Evolutionary conservation across 2,113 vertebrate genomes (phyloP).

Genomic region (Gymnogyps californianus): DNA sequence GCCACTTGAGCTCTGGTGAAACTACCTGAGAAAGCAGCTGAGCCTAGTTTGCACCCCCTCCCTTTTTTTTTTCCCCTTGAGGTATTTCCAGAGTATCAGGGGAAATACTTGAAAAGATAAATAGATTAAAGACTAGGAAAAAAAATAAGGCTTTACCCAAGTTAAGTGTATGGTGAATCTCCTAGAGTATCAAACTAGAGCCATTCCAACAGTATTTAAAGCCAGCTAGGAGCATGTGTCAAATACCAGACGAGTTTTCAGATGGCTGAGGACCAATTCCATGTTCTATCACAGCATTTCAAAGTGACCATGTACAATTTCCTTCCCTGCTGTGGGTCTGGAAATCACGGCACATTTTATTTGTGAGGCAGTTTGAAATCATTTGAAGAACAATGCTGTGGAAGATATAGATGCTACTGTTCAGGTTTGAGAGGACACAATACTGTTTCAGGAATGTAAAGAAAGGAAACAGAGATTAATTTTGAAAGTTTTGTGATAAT

Average conservation of each 20-base stretch:
- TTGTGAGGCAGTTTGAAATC: background rate
- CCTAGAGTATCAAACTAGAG: background rate
- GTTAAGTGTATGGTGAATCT: background rate
- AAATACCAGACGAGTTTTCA: background rate
- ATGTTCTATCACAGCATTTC: background rate
- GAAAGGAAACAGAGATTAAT: background rate
- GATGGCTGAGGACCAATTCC: background rate
- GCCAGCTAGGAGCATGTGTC: background rate
- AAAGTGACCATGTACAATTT: background rate
- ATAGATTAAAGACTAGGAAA: background rate
- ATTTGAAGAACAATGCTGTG: background rate
- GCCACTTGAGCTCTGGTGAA: background rate
- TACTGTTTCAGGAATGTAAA: background rate
- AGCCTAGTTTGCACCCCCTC: background rate
- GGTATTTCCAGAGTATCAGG: background rate
- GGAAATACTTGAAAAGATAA: background rate
- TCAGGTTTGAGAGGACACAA: background rate
- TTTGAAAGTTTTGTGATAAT: background rate
- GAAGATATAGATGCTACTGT: background rate
- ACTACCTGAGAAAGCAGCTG: background rate
- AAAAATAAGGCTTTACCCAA: background rate
- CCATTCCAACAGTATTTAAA: background rate
- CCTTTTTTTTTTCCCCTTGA: background rate
- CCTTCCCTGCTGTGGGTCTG: background rate
- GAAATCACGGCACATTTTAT: fast-evolving